Conservation (phyloP, 2,888 invertebrate species). For the Xanthostigma xanthostigma region DNA sequence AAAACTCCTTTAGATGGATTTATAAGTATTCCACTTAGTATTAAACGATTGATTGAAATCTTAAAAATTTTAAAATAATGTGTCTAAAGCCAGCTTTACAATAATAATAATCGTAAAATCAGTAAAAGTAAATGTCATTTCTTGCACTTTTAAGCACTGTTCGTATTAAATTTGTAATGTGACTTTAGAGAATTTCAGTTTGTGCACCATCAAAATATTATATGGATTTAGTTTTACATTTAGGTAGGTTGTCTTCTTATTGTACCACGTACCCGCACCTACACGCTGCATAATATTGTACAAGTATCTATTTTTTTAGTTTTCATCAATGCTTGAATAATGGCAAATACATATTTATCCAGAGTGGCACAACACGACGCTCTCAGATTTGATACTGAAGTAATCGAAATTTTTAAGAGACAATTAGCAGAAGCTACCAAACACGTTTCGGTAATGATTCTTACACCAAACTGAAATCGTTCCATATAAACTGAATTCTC, state of each 20-base stretch:
- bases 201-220: conserved; percentile 4
- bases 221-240: not conserved
- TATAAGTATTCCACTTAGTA: not conserved
- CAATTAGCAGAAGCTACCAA: conserved; percentile 48
- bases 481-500: too few species aligned
- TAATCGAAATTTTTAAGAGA: conserved; percentile 52
- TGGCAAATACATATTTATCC: conserved; percentile 19
- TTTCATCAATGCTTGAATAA: conserved; percentile 8
- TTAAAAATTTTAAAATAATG: not conserved
- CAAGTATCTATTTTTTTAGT: too few species aligned
- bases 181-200: not conserved
- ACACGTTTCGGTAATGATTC: conserved; percentile 42
- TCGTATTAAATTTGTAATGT: too few species aligned
- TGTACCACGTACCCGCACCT: too few species aligned
- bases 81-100: not conserved
- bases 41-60: not conserved
- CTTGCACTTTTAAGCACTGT: too few species aligned
- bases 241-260: conserved; percentile 1
- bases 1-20: not conserved
- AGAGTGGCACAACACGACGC: conserved; percentile 48
- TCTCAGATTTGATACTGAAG: conserved; percentile 63
- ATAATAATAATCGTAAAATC: not conserved
- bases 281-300: too few species aligned
- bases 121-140: not conserved
- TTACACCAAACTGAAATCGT: not conserved